Conservation (phyloP, 2,113 vertebrate species). For the Ptyas mucosa region DNA sequence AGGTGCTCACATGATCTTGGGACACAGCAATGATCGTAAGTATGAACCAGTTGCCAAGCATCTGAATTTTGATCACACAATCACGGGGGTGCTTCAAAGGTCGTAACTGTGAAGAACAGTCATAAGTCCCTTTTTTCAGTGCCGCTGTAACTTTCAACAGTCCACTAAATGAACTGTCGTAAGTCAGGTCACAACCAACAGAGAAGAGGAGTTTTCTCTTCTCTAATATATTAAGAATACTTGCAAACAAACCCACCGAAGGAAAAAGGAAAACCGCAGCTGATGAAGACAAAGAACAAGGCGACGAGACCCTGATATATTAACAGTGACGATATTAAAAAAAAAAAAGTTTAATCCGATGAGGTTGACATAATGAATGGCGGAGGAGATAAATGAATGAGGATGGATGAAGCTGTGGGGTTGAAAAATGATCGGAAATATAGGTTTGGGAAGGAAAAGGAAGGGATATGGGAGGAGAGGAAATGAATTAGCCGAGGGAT, state of each 20-base stretch:
- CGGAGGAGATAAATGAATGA: not conserved
- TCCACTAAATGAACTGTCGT: not conserved
- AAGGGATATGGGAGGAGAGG: not conserved
- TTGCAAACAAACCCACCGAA: not conserved
- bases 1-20: too few relatives aligned
- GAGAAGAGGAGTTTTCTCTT: not conserved
- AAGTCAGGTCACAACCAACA: not conserved
- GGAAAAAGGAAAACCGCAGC: not conserved
- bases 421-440: not conserved
- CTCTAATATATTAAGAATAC: not conserved
- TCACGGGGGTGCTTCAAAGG: too few relatives aligned
- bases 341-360: not conserved
- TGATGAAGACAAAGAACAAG: not conserved
- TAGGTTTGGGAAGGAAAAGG: not conserved
- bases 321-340: not conserved
- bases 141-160: too few relatives aligned
- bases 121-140: too few relatives aligned
- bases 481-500: not conserved
- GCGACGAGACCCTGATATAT: not conserved
- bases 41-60: too few relatives aligned
- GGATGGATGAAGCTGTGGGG: not conserved
- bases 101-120: too few relatives aligned
- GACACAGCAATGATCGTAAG: too few relatives aligned
- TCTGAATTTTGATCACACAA: too few relatives aligned
- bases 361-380: not conserved